A percentile compares a stretch with the other conserved stretches of the same genome.
Evolutionary conservation across 2,113 vertebrate species (phyloP).

Genomic region (Gambusia affinis): DNA sequence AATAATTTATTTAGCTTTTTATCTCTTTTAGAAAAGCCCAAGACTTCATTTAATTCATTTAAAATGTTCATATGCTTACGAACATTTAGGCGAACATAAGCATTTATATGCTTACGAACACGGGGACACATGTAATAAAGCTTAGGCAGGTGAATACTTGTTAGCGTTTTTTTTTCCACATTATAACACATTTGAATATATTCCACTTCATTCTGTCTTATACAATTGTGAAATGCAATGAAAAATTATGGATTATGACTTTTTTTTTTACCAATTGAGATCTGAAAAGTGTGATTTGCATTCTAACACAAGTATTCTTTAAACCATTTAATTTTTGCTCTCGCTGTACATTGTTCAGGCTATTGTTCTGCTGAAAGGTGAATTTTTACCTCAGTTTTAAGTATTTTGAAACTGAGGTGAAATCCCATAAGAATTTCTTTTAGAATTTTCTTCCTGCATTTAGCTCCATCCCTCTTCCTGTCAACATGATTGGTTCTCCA

Average conservation of each 20-base stretch:
- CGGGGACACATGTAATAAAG: background rate
- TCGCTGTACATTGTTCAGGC: background rate
- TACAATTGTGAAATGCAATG: too few relatives aligned
- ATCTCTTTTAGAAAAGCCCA: too few relatives aligned
- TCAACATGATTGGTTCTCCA: background rate
- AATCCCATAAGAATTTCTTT: background rate
- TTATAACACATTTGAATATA: too few relatives aligned
- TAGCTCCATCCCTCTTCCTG: background rate
- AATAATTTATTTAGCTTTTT: background rate
- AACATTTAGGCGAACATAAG: too few relatives aligned
- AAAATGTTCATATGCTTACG: too few relatives aligned
- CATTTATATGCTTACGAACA: too few relatives aligned
- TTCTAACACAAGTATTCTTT: background rate
- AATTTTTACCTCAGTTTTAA: background rate
- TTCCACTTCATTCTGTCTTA: too few relatives aligned
- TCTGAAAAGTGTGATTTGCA: background rate
- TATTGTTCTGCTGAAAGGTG: background rate
- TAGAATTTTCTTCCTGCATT: background rate
- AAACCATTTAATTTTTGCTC: background rate
- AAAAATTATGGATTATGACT: background rate
- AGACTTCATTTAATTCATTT: background rate
- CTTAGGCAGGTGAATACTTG: background rate
- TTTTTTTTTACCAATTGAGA: background rate
- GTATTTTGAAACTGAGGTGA: background rate
- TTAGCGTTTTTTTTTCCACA: too few relatives aligned